Evolutionary conservation across 2,797 vertebrate genomes (phyloP), one percentile per base, ranked within the genome.

Genomic region (Spinibarbus caldwelli): DNA sequence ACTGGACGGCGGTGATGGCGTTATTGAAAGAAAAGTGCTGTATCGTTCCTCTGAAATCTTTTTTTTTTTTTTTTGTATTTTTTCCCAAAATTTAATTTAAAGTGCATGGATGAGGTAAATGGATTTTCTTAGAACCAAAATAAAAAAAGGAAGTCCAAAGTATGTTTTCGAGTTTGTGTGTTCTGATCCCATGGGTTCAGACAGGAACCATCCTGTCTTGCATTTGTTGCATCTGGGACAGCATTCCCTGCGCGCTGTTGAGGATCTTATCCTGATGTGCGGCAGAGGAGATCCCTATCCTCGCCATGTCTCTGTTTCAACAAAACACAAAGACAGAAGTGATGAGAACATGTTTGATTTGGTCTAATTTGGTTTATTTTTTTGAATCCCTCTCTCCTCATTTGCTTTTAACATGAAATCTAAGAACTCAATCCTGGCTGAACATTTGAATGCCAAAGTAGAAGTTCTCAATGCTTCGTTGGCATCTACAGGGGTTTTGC

Each of bases 81-180:
- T 66, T 52, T 59, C 49, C 75, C 91, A 92, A 54, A 71, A 83
- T 76, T 92, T 90, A 88, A 90, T 97, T 97, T 99, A 99, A 99
- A 99, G 98, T 99, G 98, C 98, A 97, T 98, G 97, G 96, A 99
- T 99, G 97, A 99, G 98, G 98, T 99, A 99, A 99, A 98, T 93
- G 89, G 92, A 93, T 92, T 89, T 93, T 86, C 71, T 81, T 80
- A 87, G 82, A 85, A 85, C 38, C 86, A 86, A 66, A 49, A 78
- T 76, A 84, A 21, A 71, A 68, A 83, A 78, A 88, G 14, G 47
- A 78, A 87, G 83, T 85, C 83, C 83, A 82, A 87, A 29, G 49
- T 94, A 92, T 95, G 94, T 96, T 96, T 96, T 92, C 94, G 64
- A 94, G 94, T 95, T 95, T 87, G 88, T 93, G 87, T 94, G 87